Conservation (phyloP, 2,113 vertebrate species). For the crab-eating macaque (Macaca fascicularis) region DNA sequence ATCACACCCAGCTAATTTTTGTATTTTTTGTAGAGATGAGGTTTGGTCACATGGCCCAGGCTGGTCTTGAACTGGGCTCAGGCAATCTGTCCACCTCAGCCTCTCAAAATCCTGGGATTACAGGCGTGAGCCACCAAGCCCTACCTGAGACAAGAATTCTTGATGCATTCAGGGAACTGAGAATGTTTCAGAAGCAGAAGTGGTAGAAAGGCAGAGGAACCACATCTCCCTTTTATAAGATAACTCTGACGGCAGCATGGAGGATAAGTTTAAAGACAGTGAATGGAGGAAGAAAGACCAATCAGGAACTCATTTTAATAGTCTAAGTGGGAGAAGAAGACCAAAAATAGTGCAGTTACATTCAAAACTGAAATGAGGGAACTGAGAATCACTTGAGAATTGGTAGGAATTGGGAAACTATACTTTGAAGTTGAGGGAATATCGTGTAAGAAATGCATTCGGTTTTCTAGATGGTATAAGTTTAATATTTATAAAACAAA, state of each 20-base stretch:
- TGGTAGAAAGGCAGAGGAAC: background rate
- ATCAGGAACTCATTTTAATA: background rate
- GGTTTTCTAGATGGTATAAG: background rate
- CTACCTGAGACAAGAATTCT: background rate
- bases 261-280: background rate
- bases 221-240: background rate
- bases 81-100: too few species aligned
- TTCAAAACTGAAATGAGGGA: background rate
- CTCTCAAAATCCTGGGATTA: too few species aligned
- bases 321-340: background rate
- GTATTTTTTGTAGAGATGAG: too few species aligned
- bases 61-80: too few species aligned
- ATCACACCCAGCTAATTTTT: too few species aligned
- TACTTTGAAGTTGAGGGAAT: background rate
- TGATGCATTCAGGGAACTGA: background rate
- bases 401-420: background rate
- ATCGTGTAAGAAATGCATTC: background rate
- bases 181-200: background rate
- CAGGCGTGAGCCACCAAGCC: too few species aligned
- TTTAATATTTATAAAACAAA: background rate
- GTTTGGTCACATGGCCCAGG: too few species aligned
- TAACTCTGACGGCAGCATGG: background rate
- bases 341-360: background rate
- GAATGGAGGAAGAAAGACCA: background rate
- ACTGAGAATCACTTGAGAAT: background rate